A percentile compares a stretch with the other conserved stretches of the same genome.
Evolutionary conservation across 2,113 vertebrate species (phyloP).

Genomic region (Sinocyclocheilus grahami): DNA sequence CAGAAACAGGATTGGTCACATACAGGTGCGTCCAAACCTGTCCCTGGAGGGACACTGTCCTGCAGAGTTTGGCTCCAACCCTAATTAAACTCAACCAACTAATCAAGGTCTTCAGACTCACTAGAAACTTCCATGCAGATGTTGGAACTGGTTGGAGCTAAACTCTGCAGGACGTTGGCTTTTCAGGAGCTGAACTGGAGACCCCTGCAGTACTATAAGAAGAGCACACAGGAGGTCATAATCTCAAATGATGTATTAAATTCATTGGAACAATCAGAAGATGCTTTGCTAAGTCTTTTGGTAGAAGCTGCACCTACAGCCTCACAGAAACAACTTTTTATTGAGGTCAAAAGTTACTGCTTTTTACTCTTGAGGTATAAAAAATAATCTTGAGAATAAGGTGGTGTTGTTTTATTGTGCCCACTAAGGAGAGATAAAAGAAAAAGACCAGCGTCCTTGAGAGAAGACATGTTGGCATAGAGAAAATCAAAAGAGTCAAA

Average conservation of each 20-base stretch:
- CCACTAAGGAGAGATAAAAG: slow-evolving; percentile 25
- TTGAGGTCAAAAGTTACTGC: neutral
- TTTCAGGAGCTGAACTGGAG: no score
- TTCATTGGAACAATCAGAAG: slow-evolving; percentile 26
- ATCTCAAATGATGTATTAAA: neutral
- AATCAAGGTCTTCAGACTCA: neutral
- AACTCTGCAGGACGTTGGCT: no score
- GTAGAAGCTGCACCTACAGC: neutral
- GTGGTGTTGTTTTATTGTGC: slow-evolving; percentile 33
- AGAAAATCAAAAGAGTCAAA: slow-evolving; percentile 3
- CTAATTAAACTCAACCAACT: neutral
- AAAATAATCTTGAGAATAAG: neutral
- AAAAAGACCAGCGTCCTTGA: neutral
- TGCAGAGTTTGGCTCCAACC: neutral
- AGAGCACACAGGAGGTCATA: neutral
- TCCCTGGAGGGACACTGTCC: no score
- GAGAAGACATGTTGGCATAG: neutral
- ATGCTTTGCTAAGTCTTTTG: slow-evolving; percentile 1
- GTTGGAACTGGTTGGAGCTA: no score
- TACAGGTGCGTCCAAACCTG: no score
- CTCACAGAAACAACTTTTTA: slow-evolving; percentile 8
- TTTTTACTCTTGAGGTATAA: no score
- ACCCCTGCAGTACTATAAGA: neutral
- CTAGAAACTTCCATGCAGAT: no score
- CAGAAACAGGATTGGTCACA: neutral